phyloP scores from a whole-genome alignment of 2,797 vertebrate species.

The Mormyrus hasselquistii region DNA sequence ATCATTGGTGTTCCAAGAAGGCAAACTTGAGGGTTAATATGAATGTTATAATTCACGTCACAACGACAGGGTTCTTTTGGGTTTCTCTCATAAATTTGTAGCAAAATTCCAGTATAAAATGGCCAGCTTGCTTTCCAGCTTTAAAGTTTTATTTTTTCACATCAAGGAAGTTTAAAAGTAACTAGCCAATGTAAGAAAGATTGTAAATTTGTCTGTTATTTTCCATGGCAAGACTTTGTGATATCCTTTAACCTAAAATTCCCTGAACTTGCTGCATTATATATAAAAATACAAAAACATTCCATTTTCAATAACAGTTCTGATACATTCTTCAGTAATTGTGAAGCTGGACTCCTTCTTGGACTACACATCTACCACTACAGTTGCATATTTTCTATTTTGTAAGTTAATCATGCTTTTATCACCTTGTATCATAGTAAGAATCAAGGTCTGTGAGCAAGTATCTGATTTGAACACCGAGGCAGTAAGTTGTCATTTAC shows the following conservation, averaged over 20 bases:
- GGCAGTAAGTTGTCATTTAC: neutral
- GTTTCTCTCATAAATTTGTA: constrained; percentile 45
- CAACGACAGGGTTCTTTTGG: constrained; percentile 43
- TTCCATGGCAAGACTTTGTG: neutral
- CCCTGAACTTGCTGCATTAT: neutral
- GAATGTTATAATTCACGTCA: constrained; percentile 59
- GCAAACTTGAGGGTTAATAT: constrained; percentile 58
- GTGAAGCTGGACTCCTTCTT: neutral
- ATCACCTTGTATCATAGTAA: neutral
- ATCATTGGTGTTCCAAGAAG: constrained; percentile 35
- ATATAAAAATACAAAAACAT: neutral
- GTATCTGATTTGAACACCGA: neutral
- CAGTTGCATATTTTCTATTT: neutral
- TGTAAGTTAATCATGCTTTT: neutral
- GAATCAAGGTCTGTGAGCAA: neutral
- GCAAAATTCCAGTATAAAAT: constrained; percentile 49
- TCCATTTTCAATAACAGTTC: neutral
- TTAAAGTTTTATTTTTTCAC: constrained; percentile 37
- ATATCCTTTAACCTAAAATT: neutral
- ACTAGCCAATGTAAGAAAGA: neutral
- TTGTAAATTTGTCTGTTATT: neutral
- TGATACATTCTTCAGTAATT: neutral
- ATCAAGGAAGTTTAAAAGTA: neutral
- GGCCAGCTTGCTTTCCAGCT: constrained; percentile 19
- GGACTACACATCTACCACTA: neutral